Conservation (phyloP, 2,113 vertebrate genomes). For the Oreotrochilus melanogaster region DNA sequence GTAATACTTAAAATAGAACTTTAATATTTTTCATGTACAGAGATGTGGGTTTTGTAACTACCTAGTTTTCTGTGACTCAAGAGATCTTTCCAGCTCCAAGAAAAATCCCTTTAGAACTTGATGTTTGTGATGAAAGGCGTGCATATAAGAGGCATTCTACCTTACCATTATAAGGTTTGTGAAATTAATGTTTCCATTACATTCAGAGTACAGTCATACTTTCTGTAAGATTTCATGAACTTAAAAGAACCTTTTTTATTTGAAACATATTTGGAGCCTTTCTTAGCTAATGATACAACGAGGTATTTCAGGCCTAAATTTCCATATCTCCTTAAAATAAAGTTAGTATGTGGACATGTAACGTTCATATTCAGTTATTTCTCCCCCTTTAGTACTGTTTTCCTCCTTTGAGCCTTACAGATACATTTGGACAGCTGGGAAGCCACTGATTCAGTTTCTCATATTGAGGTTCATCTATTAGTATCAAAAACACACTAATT, state of each 20-base stretch:
- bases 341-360: not conserved
- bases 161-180: not conserved
- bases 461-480: not conserved
- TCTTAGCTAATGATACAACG: not conserved
- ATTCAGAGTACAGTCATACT: not conserved
- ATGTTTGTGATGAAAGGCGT: not conserved
- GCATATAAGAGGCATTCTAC: not conserved
- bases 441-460: not conserved
- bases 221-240: not conserved
- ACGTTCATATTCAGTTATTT: not conserved
- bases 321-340: not conserved
- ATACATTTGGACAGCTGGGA: not conserved
- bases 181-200: not conserved
- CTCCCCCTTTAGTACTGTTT: not conserved
- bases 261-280: not conserved
- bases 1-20: conserved; percentile 85
- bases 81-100: not conserved
- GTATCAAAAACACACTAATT: not conserved
- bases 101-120: not conserved
- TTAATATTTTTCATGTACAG: conserved; percentile 72
- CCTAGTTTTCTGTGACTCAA: not conserved
- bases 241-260: not conserved
- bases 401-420: not conserved
- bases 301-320: not conserved
- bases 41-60: conserved; percentile 7